Percentiles rank a stretch among this genome's conserved stretches.
Conservation (phyloP, 1,140 invertebrate species). For the Diuraphis noxia region DNA sequence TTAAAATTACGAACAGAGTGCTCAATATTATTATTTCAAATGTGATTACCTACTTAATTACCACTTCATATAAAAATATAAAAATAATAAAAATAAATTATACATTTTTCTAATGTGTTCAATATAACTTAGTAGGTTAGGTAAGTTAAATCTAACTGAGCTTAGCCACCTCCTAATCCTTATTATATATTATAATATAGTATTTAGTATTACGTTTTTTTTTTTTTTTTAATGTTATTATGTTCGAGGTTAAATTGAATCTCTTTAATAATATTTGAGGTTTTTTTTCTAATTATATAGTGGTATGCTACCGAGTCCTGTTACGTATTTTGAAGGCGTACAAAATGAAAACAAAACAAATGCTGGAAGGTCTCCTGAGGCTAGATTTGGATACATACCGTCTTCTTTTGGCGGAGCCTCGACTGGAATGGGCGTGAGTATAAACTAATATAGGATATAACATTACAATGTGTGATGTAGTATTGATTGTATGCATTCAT, state of each 20-base stretch:
- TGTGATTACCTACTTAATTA: no score
- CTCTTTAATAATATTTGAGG: background rate
- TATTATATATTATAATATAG: background rate
- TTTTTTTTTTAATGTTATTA: no score
- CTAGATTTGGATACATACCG: constrained; percentile 45
- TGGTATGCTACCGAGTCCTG: constrained; percentile 23
- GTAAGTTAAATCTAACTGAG: background rate
- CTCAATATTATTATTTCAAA: no score
- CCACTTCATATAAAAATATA: no score
- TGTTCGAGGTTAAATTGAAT: background rate
- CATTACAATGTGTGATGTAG: background rate
- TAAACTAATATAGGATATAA: background rate
- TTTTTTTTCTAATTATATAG: background rate
- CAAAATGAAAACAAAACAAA: constrained; percentile 41
- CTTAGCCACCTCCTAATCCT: background rate
- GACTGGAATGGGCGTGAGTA: constrained; percentile 11
- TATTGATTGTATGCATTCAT: background rate
- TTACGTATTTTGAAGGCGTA: constrained; percentile 34
- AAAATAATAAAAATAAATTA: background rate
- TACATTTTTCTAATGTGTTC: background rate
- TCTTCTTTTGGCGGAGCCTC: constrained; percentile 9
- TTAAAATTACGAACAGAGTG: no score
- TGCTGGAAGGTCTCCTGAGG: background rate
- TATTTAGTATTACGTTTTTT: background rate
- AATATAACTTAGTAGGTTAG: background rate